Evolutionary conservation across 2,113 vertebrate genomes (phyloP).

Genomic region (Phyllostomus hastatus): DNA sequence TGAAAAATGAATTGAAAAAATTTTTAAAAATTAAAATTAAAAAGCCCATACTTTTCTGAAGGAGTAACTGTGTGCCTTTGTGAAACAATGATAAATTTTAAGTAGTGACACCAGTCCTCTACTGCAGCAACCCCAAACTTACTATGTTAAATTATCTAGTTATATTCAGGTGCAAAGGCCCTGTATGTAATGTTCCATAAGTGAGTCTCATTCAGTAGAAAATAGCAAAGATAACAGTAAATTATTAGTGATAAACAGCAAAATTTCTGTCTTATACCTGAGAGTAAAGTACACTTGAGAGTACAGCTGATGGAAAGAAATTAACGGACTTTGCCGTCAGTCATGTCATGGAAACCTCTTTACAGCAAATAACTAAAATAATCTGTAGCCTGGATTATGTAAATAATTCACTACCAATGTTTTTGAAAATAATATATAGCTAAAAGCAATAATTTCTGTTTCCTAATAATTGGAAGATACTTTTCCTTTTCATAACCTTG

Average conservation of each 20-base stretch:
- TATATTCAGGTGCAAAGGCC: background rate
- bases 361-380: background rate
- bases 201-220: background rate
- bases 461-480: background rate
- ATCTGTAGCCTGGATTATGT: background rate
- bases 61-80: background rate
- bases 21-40: background rate
- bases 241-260: background rate
- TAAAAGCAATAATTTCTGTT: background rate
- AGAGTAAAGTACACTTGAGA: background rate
- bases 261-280: background rate
- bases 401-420: background rate
- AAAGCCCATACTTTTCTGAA: background rate
- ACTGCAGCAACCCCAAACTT: background rate
- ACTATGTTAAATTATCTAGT: background rate
- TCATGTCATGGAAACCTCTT: background rate
- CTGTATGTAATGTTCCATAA: background rate
- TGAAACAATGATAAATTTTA: background rate
- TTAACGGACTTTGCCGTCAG: background rate
- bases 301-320: background rate
- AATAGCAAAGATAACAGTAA: background rate
- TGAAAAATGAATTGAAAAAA: background rate
- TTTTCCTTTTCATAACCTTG: background rate
- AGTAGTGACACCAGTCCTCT: background rate
- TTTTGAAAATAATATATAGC: background rate